Conservation (phyloP, 2,888 invertebrate genomes). For the Graphium colonna region DNA sequence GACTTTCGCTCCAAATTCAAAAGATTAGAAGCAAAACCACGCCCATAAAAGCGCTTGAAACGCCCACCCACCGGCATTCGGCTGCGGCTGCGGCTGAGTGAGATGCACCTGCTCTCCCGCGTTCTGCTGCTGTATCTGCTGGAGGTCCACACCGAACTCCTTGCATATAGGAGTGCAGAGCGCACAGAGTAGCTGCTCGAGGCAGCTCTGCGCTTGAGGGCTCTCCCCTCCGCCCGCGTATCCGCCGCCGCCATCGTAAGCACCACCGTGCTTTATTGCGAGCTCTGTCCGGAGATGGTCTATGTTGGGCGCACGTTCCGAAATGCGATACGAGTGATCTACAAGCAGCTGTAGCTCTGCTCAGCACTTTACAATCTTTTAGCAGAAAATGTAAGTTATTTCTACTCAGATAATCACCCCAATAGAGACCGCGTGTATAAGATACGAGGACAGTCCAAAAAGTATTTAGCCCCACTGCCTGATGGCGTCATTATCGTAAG, state of each 20-base stretch:
- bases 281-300: conserved; percentile 50
- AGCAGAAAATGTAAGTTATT: too few relatives aligned
- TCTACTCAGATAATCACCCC: too few relatives aligned
- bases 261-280: conserved; percentile 60
- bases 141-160: conserved; percentile 68
- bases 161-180: conserved; percentile 74
- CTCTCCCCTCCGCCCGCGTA: conserved; percentile 23
- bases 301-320: too few relatives aligned
- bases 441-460: too few relatives aligned
- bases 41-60: background rate
- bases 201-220: conserved; percentile 53
- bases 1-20: too few relatives aligned
- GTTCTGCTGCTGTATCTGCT: conserved; percentile 48
- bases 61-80: background rate
- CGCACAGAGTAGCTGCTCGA: conserved; percentile 69
- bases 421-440: too few relatives aligned
- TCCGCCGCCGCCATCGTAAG: conserved; percentile 46
- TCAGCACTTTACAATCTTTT: too few relatives aligned
- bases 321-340: too few relatives aligned
- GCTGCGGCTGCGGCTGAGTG: conserved; percentile 48
- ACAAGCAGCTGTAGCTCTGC: too few relatives aligned
- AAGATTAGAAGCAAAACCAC: too few relatives aligned
- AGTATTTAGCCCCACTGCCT: too few relatives aligned
- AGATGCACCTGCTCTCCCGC: conserved; percentile 61
- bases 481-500: too few relatives aligned